Base-by-base conservation (phyloP, 2,797 vertebrate species). In the Phyllotis vaccarum region DNA sequence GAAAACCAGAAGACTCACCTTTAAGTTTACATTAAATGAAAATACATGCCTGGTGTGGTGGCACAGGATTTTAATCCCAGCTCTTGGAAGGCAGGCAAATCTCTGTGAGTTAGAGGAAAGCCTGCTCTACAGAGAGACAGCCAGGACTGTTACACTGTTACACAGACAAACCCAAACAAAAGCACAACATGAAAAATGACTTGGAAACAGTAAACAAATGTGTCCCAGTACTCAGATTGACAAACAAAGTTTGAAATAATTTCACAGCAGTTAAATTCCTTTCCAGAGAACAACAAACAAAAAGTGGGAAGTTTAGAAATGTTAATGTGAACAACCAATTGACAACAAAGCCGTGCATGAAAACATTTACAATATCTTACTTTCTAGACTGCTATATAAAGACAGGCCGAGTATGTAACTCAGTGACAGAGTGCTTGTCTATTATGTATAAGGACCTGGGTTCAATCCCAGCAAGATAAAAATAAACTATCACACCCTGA, bases 211-310 rank as follows among this genome's bases (percentile, higher is more conserved):
- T 60, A 58, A 92, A 60, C 56, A 82, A 78, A 89, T 16, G 16
- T 56, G 43, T 74, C 13, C 70, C 79, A 60, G 46, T 72, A n/a
- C 43, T 86, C 78, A 91, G 54, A 76, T 0, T 60, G 29, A 60
- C 86, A 78, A 95, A 68, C 3, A 79, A 37, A 6, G 21, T 52
- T 12, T 94, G 54, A 96, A 95, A 93, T 80, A 79, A 82, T 80
- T 74, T 91, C 81, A 68, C 5, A 31, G 3, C 81, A 37, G 31
- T 85, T 43, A 93, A 64, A 74, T 74, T 94, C 46, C 72, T 76
- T 91, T 91, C 78, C 17, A 87, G 43, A 89, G 43, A 91, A 76
- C 74, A 93, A 62, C n/a, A 85, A 89, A 90, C 62, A 86, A 64
- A 95, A 87, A 93, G 76, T 19, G n/a, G 16, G 12, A 89, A 81